phyloP scores from a whole-genome alignment of 2,797 vertebrate genomes.

The Rhinatrema bivittatum region DNA sequence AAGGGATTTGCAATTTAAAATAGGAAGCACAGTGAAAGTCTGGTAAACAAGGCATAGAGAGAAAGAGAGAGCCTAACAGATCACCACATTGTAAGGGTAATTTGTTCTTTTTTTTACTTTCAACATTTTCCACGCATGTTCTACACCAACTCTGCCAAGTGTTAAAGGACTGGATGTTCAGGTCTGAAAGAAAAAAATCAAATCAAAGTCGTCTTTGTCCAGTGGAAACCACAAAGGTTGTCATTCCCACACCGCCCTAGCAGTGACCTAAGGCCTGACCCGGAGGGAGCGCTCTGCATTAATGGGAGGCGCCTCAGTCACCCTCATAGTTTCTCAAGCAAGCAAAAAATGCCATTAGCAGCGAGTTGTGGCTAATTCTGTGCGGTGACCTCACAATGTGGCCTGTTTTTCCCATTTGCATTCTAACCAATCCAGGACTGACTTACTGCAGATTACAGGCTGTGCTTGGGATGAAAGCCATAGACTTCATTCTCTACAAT shows the following conservation, averaged over 20 bases:
- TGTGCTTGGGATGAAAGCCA: not conserved
- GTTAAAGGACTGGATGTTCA: not conserved
- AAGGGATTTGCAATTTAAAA: no score
- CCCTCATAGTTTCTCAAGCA: not conserved
- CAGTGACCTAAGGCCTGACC: not conserved
- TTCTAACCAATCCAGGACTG: not conserved
- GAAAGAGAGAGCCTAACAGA: no score
- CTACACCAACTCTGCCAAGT: no score
- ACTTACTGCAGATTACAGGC: accelerated
- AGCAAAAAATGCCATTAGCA: not conserved
- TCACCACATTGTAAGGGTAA: no score
- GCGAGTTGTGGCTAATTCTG: not conserved
- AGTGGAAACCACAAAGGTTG: not conserved
- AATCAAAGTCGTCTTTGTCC: not conserved
- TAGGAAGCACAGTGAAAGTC: no score
- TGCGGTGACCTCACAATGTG: not conserved
- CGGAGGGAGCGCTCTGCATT: not conserved
- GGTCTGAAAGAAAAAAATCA: no score
- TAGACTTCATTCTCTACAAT: not conserved
- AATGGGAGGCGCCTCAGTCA: not conserved
- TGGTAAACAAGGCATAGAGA: no score
- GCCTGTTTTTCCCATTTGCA: not conserved
- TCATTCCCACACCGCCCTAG: not conserved
- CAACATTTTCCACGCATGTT: no score
- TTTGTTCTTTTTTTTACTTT: no score